Evolutionary conservation across 2,888 invertebrate genomes (phyloP).

Genomic region (Deilephila elpenor): DNA sequence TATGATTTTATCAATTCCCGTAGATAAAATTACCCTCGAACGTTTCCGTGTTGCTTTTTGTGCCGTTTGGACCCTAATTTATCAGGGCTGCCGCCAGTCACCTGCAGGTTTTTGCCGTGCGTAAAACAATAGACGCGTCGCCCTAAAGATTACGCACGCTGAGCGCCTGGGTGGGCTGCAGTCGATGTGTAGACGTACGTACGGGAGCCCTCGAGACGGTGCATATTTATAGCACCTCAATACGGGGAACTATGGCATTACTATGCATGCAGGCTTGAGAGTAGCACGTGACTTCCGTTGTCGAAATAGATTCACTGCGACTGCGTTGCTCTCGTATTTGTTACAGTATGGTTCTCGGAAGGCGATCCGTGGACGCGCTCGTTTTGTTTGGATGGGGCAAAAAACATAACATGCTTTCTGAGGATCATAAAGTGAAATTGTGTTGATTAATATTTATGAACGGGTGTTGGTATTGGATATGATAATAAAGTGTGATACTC

Average conservation of each 20-base stretch:
- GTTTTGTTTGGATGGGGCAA: constrained; percentile 4
- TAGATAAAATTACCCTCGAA: constrained; percentile 5
- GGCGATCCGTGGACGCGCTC: constrained; percentile 27
- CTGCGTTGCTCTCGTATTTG: constrained; percentile 38
- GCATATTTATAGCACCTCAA: constrained; percentile 69
- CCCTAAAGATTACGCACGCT: constrained; percentile 60
- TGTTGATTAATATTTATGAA: constrained; percentile 8
- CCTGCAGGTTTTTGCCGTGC: constrained; percentile 59
- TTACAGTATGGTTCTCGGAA: constrained; percentile 24
- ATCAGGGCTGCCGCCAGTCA: constrained; percentile 65
- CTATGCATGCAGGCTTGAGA: constrained; percentile 63
- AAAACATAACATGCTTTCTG: neutral
- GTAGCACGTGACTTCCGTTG: constrained; percentile 75
- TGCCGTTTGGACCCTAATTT: constrained; percentile 44
- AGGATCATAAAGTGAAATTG: constrained; percentile 14
- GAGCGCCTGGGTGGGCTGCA: constrained; percentile 69
- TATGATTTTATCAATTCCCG: constrained; percentile 15
- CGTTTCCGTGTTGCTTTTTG: constrained; percentile 23
- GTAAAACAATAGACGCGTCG: constrained; percentile 64
- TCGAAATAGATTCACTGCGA: constrained; percentile 68
- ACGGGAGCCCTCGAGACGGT: constrained; percentile 49
- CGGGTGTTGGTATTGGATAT: neutral
- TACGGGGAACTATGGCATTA: constrained; percentile 75
- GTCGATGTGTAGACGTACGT: constrained; percentile 48
- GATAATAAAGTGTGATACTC: neutral